Conservation (phyloP, 2,888 invertebrate species). For the Folsomia manolachei region DNA sequence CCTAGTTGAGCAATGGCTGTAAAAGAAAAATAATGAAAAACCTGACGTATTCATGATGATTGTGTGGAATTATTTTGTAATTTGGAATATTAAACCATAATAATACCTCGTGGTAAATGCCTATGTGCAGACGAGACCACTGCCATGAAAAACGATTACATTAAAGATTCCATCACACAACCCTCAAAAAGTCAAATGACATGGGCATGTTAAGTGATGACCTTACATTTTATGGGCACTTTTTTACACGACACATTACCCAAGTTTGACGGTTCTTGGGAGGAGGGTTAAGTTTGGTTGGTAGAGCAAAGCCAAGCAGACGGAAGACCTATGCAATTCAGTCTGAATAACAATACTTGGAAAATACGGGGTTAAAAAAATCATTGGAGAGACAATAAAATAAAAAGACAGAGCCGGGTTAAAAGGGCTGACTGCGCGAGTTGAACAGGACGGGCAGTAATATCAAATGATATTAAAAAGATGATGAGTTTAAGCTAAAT, state of each 20-base stretch:
- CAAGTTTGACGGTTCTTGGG: not conserved
- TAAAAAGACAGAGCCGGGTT: not conserved
- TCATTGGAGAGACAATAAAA: not conserved
- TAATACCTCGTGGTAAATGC: not conserved
- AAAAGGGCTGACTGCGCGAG: not conserved
- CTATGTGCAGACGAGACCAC: not conserved
- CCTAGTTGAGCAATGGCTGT: too few relatives aligned
- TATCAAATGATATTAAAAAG: conserved; percentile 22
- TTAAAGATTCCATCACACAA: not conserved
- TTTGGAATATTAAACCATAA: conserved; percentile 10
- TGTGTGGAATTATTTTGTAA: not conserved
- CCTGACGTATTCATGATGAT: not conserved
- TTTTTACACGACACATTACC: not conserved
- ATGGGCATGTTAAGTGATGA: not conserved
- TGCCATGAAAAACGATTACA: not conserved
- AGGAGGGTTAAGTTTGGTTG: too few relatives aligned
- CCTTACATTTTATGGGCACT: not conserved
- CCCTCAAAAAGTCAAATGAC: not conserved
- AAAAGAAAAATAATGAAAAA: conserved; percentile 8
- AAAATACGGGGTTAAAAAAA: too few relatives aligned
- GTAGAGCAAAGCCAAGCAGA: not conserved
- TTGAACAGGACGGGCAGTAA: not conserved
- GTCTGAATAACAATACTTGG: too few relatives aligned
- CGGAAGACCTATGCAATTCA: too few relatives aligned
- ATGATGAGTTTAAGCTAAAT: conserved; percentile 19